Evolutionary conservation across 2,888 invertebrate genomes (phyloP).

Genomic region (Agrotis clavis): DNA sequence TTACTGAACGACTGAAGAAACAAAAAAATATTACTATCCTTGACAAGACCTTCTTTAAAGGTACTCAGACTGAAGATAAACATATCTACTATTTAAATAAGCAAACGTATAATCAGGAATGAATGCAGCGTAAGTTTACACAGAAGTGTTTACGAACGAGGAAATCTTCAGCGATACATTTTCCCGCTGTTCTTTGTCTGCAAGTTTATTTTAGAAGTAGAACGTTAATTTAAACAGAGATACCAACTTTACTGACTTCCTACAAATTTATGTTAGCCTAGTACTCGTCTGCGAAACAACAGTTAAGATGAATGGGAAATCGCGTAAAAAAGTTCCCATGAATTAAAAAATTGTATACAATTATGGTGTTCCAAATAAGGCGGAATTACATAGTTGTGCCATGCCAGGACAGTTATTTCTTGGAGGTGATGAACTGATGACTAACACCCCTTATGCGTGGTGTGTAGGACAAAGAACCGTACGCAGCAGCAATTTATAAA

Average conservation of each 20-base stretch:
- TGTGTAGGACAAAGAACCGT: conserved; percentile 72
- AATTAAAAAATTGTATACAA: conserved; percentile 27
- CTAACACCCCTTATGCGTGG: conserved; percentile 63
- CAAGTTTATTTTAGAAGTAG: conserved; percentile 25
- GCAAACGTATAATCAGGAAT: conserved; percentile 26
- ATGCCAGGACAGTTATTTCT: conserved; percentile 68
- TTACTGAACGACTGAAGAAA: conserved; percentile 12
- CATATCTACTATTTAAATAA: conserved; percentile 37
- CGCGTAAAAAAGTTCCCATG: conserved; percentile 46
- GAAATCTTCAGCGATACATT: conserved; percentile 18
- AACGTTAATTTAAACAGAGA: conserved; percentile 25
- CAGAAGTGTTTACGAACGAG: conserved; percentile 28
- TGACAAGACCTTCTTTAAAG: conserved; percentile 14
- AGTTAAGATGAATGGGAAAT: conserved; percentile 33
- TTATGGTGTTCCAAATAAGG: conserved; percentile 41
- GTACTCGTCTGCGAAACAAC: conserved; percentile 16
- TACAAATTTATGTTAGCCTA: conserved; percentile 39
- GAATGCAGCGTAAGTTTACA: conserved; percentile 28
- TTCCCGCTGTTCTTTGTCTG: conserved; percentile 16
- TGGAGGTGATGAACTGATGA: conserved; percentile 59
- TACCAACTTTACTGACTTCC: conserved; percentile 16
- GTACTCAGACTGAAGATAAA: conserved; percentile 39
- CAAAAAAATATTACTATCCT: conserved; percentile 15
- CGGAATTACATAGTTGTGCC: conserved; percentile 52
- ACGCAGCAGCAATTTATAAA: conserved; percentile 51